Base-by-base conservation (phyloP, 2,797 vertebrate genomes). In the Oreochromis grahami region DNA sequence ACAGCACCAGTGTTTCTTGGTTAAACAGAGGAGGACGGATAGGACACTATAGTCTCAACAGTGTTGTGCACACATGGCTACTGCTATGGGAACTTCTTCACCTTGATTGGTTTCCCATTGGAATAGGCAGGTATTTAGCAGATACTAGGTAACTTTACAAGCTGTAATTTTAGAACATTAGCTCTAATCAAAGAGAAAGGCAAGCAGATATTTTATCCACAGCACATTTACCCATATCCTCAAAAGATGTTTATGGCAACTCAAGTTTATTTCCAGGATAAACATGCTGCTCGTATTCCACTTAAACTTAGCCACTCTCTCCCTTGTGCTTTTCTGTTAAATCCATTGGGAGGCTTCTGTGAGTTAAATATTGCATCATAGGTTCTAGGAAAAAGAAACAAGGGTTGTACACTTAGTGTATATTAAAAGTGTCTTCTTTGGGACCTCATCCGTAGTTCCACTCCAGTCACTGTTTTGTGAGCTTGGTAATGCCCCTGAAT, bases 61-160 rank as follows among this genome's bases (percentile, higher is more conserved):
- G 58, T 86, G 76, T 85, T 89, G 45, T 83, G 79, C 78, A 76
- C 76, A 74, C 77, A 78, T 80, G 72, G 72, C 82, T n/a, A 80
- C 93, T 82, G 12, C 88, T 89, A 91, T 92, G 87, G 92, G 87
- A 92, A 93, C 86, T 74, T 79, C n/a, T 79, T 38, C 15, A 74
- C 82, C 82, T 85, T 68, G 55, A 51, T 77, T 45, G 53, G 45
- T 83, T 82, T 79, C 85, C 85, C 83, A 68, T 83, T 74, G 68
- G 76, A 88, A 86, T 77, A 82, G 48, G 79, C 19, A 86, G 65
- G 53, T 17, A 43, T 89, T 58, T 76, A 84, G 63, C 65, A 1
- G 77, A 90, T 81, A 77, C 51, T 78, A 83, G 76, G 65, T 77
- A 85, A 82, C 79, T 72, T 68, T 19, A 14, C 17, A 58, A 78